Evolutionary conservation across 1,140 invertebrate genomes (phyloP), one percentile per base, ranked within the genome.

Genomic region (Archivesica marissinica): DNA sequence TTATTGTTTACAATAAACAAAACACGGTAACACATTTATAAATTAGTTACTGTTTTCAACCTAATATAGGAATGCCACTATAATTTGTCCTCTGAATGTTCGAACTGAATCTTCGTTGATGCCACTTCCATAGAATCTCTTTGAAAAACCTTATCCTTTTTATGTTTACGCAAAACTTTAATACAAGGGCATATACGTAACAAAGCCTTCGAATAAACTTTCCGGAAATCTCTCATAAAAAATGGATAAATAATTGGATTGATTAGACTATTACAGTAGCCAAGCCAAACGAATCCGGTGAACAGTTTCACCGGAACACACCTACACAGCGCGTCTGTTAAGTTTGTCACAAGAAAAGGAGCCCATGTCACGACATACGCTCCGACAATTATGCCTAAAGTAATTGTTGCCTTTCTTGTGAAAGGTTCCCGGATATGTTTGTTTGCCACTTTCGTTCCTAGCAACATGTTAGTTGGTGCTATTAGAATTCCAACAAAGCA

Each of bases 161-260:
- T 86, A 33, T 28, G 61, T 50, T 72, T 68, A 50, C 61, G 82
- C 1, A 88, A 15, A 30, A 41, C 70, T 41, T 88, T 89, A 41
- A 92, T 39, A 68, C 85, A 86, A 0, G 90, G 88, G 78, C 91
- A 93, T 44, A 91, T 88, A 39, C 74, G 72, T 0, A 70, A 25
- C 20, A 90, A 41, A 25, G 89, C 56, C 20, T 82, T 72, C 11
- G 89, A 86, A 94, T 99, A 99, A 1, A 98, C 98, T 52, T 97
- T 96, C 0, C 98, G 95, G 92, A 98, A 99, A 92, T 99, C 99
- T 89, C 99, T 98, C 94, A 99, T 99, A 94, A 99, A 99, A 93
- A 98, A 98, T 0, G 98, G 98, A 93, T 99, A 99, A n/a, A 99
- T 96, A 74, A 99, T 97, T 0, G 99, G 99, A 94, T 99, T 99